Conservation (phyloP, 2,888 invertebrate genomes). For the Ligdia adustata region DNA sequence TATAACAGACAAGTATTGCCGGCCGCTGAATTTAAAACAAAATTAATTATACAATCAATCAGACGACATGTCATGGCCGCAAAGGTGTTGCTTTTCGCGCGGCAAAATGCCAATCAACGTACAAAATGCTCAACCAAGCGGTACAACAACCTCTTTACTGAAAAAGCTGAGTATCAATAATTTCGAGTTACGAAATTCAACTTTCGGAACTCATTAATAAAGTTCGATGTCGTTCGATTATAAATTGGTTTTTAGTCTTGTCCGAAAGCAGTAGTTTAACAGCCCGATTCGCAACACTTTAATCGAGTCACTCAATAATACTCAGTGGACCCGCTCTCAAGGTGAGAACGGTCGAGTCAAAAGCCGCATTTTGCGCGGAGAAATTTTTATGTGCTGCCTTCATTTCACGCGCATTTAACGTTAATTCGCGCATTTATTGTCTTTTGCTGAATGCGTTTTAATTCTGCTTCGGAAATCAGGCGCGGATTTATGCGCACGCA, state of each 20-base stretch:
- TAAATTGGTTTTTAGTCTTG: conserved; percentile 34
- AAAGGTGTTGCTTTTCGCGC: conserved; percentile 80
- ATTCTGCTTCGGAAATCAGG: conserved; percentile 61
- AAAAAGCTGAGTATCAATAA: conserved; percentile 39
- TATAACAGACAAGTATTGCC: conserved; percentile 65
- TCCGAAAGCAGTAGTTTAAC: conserved; percentile 63
- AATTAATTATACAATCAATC: conserved; percentile 83
- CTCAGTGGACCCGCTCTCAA: conserved; percentile 64
- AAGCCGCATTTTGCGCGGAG: conserved; percentile 64
- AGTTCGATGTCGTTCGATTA: conserved; percentile 37
- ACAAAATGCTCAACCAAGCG: conserved; percentile 72
- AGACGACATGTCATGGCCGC: conserved; percentile 73
- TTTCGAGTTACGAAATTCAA: conserved; percentile 35
- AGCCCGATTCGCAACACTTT: conserved; percentile 75
- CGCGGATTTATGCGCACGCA: conserved; percentile 59
- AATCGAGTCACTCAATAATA: conserved; percentile 73
- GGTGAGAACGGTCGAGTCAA: conserved; percentile 69
- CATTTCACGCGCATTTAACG: conserved; percentile 79
- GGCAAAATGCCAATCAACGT: conserved; percentile 77
- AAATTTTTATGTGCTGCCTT: conserved; percentile 73
- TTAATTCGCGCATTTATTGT: conserved; percentile 73
- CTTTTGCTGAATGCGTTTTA: conserved; percentile 60
- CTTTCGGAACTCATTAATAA: conserved; percentile 43
- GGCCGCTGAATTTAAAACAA: conserved; percentile 74
- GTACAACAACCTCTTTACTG: conserved; percentile 34